Base-by-base conservation (phyloP, 2,797 vertebrate species). In the Enteromius paludinosus region DNA sequence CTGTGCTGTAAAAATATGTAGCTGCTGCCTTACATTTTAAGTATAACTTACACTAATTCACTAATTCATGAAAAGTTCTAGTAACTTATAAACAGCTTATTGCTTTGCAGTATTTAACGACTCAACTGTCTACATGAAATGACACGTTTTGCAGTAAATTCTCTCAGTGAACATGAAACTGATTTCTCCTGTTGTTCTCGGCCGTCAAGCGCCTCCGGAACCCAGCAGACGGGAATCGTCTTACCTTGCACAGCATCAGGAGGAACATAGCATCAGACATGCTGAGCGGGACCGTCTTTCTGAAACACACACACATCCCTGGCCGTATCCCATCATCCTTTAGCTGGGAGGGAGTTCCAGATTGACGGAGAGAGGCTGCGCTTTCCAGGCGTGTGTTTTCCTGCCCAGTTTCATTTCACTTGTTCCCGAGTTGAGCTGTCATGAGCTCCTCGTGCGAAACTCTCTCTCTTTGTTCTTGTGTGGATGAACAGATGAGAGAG, bases 171-270 rank as follows among this genome's bases (percentile, higher is more conserved):
- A 17, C 15, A 18, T 18, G 18, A 41, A 35, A 17, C 10, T 10
- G 1, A 11, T 78, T 35, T 41, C 23, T 54, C 23, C n/a, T 54
- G 9, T 5, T 35, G 61, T 5, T 23, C 18, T 11, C 4, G 20
- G 9, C 3, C 49, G 8, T 47, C 23, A 17, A 18, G 18, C 38
- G 25, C 52, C 68, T 78, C 64, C 4, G 23, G 12, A 56, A 45
- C 28, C 38, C 80, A 30, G 30, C 43, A 85, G 85, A 49, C 33
- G 47, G 74, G 30, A 20, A 45, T 38, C 23, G 38, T 90, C 96
- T 93, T 97, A 99, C 98, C 97, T 96, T 95, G 94, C 94, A 96
- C 91, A 96, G 96, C 97, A 98, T 99, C 97, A 98, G 97, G 97
- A 97, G 92, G 91, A 95, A 92, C 93, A 94, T 95, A 93, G 93